Conservation (phyloP, 2,113 vertebrate genomes). For the Raja brachyura region DNA sequence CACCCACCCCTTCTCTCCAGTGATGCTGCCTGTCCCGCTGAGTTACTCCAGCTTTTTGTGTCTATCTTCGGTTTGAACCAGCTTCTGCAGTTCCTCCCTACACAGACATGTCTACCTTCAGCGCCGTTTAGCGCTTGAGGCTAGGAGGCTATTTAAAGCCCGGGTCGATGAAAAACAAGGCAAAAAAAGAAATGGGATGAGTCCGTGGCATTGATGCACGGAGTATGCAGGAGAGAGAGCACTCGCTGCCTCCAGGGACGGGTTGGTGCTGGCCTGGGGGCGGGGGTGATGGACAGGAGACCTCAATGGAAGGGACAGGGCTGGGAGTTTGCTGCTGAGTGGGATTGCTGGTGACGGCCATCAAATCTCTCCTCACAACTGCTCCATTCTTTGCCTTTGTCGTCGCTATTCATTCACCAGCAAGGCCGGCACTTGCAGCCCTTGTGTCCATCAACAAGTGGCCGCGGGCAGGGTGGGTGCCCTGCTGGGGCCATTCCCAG, state of each 20-base stretch:
- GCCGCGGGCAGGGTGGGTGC: too few species aligned
- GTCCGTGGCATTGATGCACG: neutral
- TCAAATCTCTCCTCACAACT: neutral
- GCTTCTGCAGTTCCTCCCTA: too few species aligned
- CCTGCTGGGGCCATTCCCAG: too few species aligned
- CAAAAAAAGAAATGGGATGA: neutral
- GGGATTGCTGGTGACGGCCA: neutral
- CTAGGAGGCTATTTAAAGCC: neutral
- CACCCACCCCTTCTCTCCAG: too few species aligned
- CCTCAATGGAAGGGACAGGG: conserved; percentile 10
- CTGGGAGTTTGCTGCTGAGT: neutral
- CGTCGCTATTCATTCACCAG: too few species aligned
- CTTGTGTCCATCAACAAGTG: too few species aligned
- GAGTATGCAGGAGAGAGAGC: neutral
- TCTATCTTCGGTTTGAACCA: too few species aligned
- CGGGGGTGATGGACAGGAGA: conserved; percentile 1
- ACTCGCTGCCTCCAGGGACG: neutral
- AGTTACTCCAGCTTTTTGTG: too few species aligned
- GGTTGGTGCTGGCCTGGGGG: neutral
- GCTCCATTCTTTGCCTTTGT: neutral
- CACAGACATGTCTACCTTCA: neutral
- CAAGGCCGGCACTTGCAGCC: too few species aligned
- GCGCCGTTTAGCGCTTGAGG: neutral
- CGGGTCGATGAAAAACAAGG: neutral
- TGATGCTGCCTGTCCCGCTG: neutral